A percentile compares a stretch with the other conserved stretches of the same genome.
Evolutionary conservation across 2,113 vertebrate species (phyloP).

Genomic region (Aspiorhynchus laticeps): DNA sequence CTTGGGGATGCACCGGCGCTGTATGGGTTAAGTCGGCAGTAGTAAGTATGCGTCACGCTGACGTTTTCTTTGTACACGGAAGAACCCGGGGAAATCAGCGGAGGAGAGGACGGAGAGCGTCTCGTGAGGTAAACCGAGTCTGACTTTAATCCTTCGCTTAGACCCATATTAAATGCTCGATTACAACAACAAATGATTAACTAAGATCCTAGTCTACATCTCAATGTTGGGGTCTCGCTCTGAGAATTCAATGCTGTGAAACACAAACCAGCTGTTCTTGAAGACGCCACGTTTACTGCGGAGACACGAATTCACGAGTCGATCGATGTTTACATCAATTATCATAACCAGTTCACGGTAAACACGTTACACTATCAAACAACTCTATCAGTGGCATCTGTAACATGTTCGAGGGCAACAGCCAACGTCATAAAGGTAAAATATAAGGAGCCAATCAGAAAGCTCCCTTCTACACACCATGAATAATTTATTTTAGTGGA

Average conservation of each 20-base stretch:
- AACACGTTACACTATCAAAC: background rate
- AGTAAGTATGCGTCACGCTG: background rate
- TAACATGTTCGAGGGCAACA: background rate
- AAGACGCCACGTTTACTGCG: constrained; percentile 9
- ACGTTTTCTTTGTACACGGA: constrained; percentile 29
- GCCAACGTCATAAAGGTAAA: background rate
- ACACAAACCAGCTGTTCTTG: background rate
- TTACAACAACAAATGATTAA: background rate
- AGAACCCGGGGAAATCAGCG: constrained; percentile 1
- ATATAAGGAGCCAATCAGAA: background rate
- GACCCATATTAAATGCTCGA: background rate
- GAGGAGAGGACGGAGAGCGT: background rate
- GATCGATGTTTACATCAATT: background rate
- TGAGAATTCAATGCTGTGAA: background rate
- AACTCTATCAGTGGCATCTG: background rate
- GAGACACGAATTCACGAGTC: background rate
- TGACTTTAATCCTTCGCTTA: background rate
- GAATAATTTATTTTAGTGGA: constrained; percentile 1
- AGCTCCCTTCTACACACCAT: background rate
- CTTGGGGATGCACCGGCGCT: background rate
- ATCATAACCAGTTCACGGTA: fast-evolving
- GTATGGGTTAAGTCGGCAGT: background rate
- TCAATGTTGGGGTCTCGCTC: background rate
- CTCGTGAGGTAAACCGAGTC: background rate
- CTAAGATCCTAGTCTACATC: background rate